Base-by-base conservation (phyloP, 2,797 vertebrate species). In the Melanotaenia boesemani region DNA sequence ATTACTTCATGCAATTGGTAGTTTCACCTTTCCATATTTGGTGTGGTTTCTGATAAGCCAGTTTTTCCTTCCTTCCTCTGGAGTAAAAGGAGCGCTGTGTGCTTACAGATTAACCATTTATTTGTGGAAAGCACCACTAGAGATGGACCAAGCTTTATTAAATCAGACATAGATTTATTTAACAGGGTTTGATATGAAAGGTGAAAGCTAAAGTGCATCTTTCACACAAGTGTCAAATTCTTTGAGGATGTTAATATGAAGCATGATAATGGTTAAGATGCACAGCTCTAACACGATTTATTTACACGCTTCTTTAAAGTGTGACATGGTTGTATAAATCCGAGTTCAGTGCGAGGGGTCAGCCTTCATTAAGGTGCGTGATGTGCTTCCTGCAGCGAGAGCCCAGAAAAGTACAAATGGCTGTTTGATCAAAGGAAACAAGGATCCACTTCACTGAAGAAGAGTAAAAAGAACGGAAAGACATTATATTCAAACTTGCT, bases 21-120 rank as follows among this genome's bases (percentile, higher is more conserved):
- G 94, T 94, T 93, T 96, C 93, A 74, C 91, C 92, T 84, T 75
- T 84, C 94, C 93, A 91, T 94, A 92, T 94, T 93, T 90, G 94
- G 92, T 83, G 70, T 50, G 69, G 88, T 92, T 93, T 92, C 89
- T 92, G 94, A 95, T 96, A 94, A 95, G 93, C 90, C 89, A 92
- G 92, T 93, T 94, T 90, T 89, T 90, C 87, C 88, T 92, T 93
- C 90, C 92, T 91, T 90, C 87, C 89, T 87, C 71, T n/a, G 63
- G 80, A 82, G 83, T 79, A 44, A 88, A 80, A 70, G 70, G 80
- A 87, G 89, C 80, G 28, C 78, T 80, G 77, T 81, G 83, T 72
- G 86, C 81, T 93, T 89, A 93, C 89, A 91, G 83, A 95, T 94
- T 91, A 92, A 92, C 92, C 54, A 85, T 74, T 77, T 82, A 73